Evolutionary conservation across 2,888 invertebrate species (phyloP).

Genomic region (Nemoura dubitans): DNA sequence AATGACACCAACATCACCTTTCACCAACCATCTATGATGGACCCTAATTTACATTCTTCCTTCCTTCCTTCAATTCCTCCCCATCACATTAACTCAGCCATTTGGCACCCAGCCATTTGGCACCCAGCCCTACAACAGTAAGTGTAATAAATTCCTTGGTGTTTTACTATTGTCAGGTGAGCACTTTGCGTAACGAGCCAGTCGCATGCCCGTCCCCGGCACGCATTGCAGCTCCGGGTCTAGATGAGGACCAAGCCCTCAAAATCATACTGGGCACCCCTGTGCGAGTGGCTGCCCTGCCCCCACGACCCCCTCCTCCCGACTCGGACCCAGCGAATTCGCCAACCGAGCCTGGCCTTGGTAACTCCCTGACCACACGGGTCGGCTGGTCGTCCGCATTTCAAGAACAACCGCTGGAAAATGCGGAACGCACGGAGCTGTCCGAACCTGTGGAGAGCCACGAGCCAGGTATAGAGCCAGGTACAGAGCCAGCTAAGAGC

Average conservation of each 20-base stretch:
- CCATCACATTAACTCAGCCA: too few species aligned
- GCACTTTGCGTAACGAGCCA: background rate
- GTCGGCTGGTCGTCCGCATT: slow-evolving; percentile 72
- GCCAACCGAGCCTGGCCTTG: slow-evolving; percentile 58
- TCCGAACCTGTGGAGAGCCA: background rate
- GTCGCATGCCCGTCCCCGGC: background rate
- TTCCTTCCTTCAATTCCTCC: too few species aligned
- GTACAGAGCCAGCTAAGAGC: too few species aligned
- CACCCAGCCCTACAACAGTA: too few species aligned
- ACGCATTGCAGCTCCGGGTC: background rate
- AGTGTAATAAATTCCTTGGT: too few species aligned
- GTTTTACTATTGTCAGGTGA: background rate
- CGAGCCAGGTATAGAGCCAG: background rate
- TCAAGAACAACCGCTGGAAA: slow-evolving; percentile 63
- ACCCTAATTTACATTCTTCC: too few species aligned
- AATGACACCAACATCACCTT: too few species aligned
- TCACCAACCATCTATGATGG: too few species aligned
- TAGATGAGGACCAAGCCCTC: slow-evolving; percentile 74
- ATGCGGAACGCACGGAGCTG: background rate
- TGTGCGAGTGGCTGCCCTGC: slow-evolving; percentile 58
- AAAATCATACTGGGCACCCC: slow-evolving; percentile 69
- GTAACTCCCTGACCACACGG: slow-evolving; percentile 72
- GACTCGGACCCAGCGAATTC: slow-evolving; percentile 35
- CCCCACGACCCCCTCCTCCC: background rate
- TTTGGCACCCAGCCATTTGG: too few species aligned